These are phyloP conservation scores for Sapajus apella DNA, from an alignment of 2,113 vertebrate species.

Conservation along the genomic window DNA sequence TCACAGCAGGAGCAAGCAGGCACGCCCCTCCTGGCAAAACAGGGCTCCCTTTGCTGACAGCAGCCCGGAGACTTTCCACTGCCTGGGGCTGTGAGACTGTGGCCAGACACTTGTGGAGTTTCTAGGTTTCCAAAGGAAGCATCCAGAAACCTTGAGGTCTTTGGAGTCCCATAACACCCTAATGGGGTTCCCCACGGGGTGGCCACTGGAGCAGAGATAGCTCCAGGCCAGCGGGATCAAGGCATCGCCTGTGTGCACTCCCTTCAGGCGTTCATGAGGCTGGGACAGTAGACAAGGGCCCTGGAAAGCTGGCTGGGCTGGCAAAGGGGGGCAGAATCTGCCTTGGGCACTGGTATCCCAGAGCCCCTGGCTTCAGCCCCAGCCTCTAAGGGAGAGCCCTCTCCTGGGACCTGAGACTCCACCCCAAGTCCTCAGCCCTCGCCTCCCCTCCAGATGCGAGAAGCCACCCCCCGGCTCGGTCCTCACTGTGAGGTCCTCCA, in stretches of 20 bases:
- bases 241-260: too few species aligned
- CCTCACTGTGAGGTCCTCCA: neutral
- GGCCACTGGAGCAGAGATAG: neutral
- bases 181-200: neutral
- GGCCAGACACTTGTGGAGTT: neutral
- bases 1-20: neutral
- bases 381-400: fast-evolving
- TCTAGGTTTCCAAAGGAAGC: neutral
- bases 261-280: neutral
- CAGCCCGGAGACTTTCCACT: neutral
- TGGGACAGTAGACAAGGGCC: fast-evolving
- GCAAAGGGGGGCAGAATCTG: neutral
- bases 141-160: neutral
- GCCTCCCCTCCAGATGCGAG: neutral
- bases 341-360: fast-evolving
- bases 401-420: neutral
- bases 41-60: neutral
- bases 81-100: neutral
- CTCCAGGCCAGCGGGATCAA: neutral
- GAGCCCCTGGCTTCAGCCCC: neutral
- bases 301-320: neutral
- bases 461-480: neutral
- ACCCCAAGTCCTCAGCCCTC: too few species aligned
- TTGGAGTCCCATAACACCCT: too few species aligned
- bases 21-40: neutral